Percentiles rank a stretch among this genome's conserved stretches.
Evolutionary conservation across 2,113 vertebrate genomes (phyloP).

Genomic region (Grammomys surdaster): DNA sequence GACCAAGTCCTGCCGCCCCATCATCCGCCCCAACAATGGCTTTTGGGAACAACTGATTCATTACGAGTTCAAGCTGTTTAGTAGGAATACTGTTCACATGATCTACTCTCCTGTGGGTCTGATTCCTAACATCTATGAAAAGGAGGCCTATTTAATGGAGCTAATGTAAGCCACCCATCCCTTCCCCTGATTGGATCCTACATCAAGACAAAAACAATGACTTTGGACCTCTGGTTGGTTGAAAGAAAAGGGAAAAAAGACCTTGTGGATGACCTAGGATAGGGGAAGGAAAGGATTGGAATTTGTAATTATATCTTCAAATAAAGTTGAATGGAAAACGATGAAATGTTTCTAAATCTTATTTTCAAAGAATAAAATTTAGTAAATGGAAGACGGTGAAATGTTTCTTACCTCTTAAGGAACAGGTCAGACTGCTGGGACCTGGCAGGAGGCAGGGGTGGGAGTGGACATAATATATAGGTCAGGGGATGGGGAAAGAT

Average conservation of each 20-base stretch:
- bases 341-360: conserved; percentile 17
- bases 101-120: conserved; percentile 45
- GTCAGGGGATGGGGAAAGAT: background rate
- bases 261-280: background rate
- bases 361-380: background rate
- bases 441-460: background rate
- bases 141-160: conserved; percentile 24
- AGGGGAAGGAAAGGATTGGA: too few relatives aligned
- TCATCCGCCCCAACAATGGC: conserved; percentile 83
- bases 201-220: background rate
- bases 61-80: conserved; percentile 87
- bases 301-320: conserved; percentile 27
- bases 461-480: background rate
- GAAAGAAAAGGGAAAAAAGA: background rate
- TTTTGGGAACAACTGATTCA: conserved; percentile 91
- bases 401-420: background rate
- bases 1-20: conserved; percentile 83
- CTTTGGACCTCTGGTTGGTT: background rate
- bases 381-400: background rate
- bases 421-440: background rate
- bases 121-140: conserved; percentile 67
- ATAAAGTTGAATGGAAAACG: conserved; percentile 20
- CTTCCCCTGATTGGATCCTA: background rate
- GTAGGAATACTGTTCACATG: conserved; percentile 86
- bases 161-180: background rate